Conservation (phyloP, 2,888 invertebrate species). For the Thyatira batis region DNA sequence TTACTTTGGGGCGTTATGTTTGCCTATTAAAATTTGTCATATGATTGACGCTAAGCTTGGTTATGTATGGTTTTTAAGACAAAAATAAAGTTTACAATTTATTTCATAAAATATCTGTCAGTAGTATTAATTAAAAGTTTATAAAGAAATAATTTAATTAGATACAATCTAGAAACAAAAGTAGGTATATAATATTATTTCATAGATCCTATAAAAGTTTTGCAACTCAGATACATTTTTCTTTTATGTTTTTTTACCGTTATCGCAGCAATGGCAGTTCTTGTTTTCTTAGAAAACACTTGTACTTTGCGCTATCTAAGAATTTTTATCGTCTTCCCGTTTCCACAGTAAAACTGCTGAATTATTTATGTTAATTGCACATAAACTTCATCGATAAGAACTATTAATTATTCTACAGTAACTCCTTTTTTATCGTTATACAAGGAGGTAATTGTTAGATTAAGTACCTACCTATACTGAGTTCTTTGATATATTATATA, state of each 20-base stretch:
- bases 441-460: constrained; percentile 25
- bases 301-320: constrained; percentile 1
- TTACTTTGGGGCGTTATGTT: constrained; percentile 48
- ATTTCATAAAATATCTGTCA: too few species aligned
- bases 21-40: constrained; percentile 55
- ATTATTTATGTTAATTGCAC: constrained; percentile 26
- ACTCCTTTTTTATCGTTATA: constrained; percentile 22
- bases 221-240: background rate
- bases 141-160: background rate
- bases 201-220: background rate
- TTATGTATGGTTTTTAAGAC: background rate
- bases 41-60: constrained; percentile 44
- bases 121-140: constrained; percentile 1
- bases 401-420: constrained; percentile 28
- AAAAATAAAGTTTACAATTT: background rate
- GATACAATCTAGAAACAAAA: background rate
- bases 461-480: constrained; percentile 20
- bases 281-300: constrained; percentile 1
- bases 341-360: constrained; percentile 17
- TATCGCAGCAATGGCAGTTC: background rate
- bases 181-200: background rate
- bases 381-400: constrained; percentile 24
- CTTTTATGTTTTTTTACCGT: background rate
- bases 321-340: constrained; percentile 1
- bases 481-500: constrained; percentile 31